These are phyloP conservation scores for Pseudorasbora parva DNA, from an alignment of 2,113 vertebrate species.

Conservation along the genomic window DNA sequence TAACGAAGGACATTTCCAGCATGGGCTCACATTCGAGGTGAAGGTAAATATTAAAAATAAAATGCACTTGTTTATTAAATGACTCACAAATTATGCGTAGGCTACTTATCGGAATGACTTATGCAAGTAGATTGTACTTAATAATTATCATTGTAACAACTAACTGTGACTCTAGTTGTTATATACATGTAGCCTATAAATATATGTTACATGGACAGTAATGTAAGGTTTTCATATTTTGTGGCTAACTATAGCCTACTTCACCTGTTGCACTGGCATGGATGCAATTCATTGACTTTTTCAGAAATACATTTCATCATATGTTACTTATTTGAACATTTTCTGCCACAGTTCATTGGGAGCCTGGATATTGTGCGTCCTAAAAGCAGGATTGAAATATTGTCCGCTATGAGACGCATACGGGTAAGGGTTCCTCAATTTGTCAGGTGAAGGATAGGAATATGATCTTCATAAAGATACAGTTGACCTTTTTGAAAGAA, in stretches of 20 bases:
- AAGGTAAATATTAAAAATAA: conserved; percentile 79
- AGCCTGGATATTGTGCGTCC: conserved; percentile 94
- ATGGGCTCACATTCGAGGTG: conserved; percentile 92
- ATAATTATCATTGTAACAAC: not conserved
- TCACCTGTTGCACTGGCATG: conserved; percentile 18
- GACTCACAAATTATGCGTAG: not conserved
- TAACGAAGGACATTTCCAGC: conserved; percentile 93
- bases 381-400: conserved; percentile 94
- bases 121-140: not conserved
- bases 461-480: not conserved
- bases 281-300: not conserved
- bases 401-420: conserved; percentile 95
- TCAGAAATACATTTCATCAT: not conserved
- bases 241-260: not conserved
- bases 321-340: not conserved
- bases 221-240: too few species aligned
- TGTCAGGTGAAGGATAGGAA: not conserved
- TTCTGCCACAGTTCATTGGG: conserved; percentile 85
- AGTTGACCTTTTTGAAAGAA: not conserved
- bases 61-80: not conserved
- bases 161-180: not conserved
- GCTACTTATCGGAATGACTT: not conserved
- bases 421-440: conserved; percentile 79
- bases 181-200: not conserved
- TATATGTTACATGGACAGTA: not conserved